Evolutionary conservation across 1,140 invertebrate genomes (phyloP).

Genomic region (Anthonomus grandis): DNA sequence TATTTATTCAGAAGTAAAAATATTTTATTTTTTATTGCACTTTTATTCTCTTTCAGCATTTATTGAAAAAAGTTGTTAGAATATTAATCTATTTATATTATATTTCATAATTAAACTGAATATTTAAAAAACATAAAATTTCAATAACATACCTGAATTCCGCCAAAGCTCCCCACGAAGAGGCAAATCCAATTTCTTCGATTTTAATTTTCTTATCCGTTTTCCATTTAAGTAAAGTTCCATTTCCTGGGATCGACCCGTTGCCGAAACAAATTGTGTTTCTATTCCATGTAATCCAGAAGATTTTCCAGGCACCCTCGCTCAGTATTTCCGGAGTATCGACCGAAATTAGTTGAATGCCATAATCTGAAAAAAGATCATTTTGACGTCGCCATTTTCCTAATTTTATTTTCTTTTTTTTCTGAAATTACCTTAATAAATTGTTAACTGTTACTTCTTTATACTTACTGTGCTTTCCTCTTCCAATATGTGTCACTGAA

Average conservation of each 20-base stretch:
- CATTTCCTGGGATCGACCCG: slow-evolving; percentile 52
- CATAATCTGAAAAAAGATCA: slow-evolving; percentile 42
- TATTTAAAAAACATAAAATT: too few relatives aligned
- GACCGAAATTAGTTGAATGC: slow-evolving; percentile 55
- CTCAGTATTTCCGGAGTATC: slow-evolving; percentile 54
- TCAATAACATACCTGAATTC: slow-evolving; percentile 55
- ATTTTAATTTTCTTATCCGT: slow-evolving; percentile 57
- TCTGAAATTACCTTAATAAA: background rate
- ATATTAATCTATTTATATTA: too few relatives aligned
- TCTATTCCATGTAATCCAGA: slow-evolving; percentile 62
- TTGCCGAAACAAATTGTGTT: slow-evolving; percentile 55
- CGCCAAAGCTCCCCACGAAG: slow-evolving; percentile 58
- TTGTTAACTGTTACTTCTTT: background rate
- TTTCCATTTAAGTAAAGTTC: slow-evolving; percentile 55
- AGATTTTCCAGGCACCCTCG: slow-evolving; percentile 53
- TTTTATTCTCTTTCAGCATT: too few relatives aligned
- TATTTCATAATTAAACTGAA: too few relatives aligned
- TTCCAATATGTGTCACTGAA: slow-evolving; percentile 56
- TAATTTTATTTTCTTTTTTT: slow-evolving; percentile 3
- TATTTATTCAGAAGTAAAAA: too few relatives aligned
- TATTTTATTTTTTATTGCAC: too few relatives aligned
- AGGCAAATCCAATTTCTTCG: slow-evolving; percentile 59
- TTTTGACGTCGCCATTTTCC: too few relatives aligned
- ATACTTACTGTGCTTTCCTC: slow-evolving; percentile 59
- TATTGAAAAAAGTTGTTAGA: too few relatives aligned